Evolutionary conservation across 2,888 invertebrate species (phyloP).

Genomic region (Idaea biselata): DNA sequence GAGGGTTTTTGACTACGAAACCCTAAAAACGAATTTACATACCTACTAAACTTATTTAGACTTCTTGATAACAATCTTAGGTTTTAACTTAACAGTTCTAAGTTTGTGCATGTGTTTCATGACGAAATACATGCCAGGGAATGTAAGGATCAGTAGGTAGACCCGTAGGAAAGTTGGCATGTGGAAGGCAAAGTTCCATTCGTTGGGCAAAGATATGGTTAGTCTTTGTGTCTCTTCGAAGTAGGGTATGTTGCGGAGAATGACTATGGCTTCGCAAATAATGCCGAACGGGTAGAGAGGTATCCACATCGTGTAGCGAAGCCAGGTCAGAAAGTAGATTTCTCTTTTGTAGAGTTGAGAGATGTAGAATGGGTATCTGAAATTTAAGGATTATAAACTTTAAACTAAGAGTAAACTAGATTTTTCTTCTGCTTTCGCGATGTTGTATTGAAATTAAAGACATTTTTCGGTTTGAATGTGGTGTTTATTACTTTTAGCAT

Average conservation of each 20-base stretch:
- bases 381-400: slow-evolving; percentile 33
- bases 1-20: too few species aligned
- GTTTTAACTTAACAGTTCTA: slow-evolving; percentile 84
- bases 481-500: too few species aligned
- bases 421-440: too few species aligned
- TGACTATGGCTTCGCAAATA: slow-evolving; percentile 90
- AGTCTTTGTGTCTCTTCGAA: slow-evolving; percentile 91
- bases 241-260: slow-evolving; percentile 91
- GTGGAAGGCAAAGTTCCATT: slow-evolving; percentile 92
- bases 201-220: slow-evolving; percentile 89
- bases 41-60: slow-evolving; percentile 45
- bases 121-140: slow-evolving; percentile 88
- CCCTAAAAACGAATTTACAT: too few species aligned
- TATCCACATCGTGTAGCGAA: slow-evolving; percentile 96
- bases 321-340: slow-evolving; percentile 90
- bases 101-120: slow-evolving; percentile 92
- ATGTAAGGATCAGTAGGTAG: slow-evolving; percentile 87
- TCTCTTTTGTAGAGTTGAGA: slow-evolving; percentile 88
- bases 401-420: too few species aligned
- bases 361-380: slow-evolving; percentile 96
- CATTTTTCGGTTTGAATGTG: too few species aligned
- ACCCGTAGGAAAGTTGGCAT: slow-evolving; percentile 89
- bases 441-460: too few species aligned
- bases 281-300: slow-evolving; percentile 95
- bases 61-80: slow-evolving; percentile 69